phyloP scores from a whole-genome alignment of 2,113 vertebrate species.

The Stigmatopora nigra region DNA sequence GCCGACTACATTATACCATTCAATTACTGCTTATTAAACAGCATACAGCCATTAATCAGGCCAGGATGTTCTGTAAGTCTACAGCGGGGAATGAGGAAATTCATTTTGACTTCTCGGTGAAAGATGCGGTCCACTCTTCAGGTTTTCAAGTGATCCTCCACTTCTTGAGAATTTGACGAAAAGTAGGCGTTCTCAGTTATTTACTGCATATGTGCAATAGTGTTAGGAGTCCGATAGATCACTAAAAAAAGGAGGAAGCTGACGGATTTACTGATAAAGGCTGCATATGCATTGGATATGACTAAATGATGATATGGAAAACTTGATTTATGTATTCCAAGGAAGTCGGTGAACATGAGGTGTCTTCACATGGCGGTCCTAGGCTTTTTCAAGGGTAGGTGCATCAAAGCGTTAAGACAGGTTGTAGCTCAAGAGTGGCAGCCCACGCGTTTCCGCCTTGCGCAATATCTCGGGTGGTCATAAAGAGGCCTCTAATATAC shows the following conservation, averaged over 20 bases:
- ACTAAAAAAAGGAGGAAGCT: conserved; percentile 48
- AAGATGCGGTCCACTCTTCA: conserved; percentile 25
- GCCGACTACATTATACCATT: conserved; percentile 65
- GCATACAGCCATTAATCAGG: conserved; percentile 70
- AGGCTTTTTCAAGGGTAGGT: conserved; percentile 65
- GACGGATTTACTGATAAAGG: conserved; percentile 68
- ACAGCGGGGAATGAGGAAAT: conserved; percentile 57
- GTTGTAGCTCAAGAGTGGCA: conserved; percentile 45
- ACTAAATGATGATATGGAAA: conserved; percentile 67
- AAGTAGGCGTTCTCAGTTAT: conserved; percentile 51
- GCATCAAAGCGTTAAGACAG: conserved; percentile 62
- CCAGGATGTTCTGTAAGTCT: conserved; percentile 61
- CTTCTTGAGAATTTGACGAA: conserved; percentile 35
- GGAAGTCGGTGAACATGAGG: conserved; percentile 52
- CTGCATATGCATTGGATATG: conserved; percentile 67
- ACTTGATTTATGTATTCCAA: conserved; percentile 69
- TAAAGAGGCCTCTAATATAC: conserved; percentile 67
- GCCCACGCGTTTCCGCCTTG: conserved; percentile 52
- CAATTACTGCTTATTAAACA: conserved; percentile 74
- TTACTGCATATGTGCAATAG: conserved; percentile 53
- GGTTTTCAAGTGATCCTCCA: conserved; percentile 32
- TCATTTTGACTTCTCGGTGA: conserved; percentile 50
- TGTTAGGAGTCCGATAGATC: conserved; percentile 64
- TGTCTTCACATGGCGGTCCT: conserved; percentile 47
- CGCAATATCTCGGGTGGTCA: conserved; percentile 51